Percentiles rank a stretch among this genome's conserved stretches.
phyloP scores from a whole-genome alignment of 2,113 vertebrate species.

The Colius striatus region DNA sequence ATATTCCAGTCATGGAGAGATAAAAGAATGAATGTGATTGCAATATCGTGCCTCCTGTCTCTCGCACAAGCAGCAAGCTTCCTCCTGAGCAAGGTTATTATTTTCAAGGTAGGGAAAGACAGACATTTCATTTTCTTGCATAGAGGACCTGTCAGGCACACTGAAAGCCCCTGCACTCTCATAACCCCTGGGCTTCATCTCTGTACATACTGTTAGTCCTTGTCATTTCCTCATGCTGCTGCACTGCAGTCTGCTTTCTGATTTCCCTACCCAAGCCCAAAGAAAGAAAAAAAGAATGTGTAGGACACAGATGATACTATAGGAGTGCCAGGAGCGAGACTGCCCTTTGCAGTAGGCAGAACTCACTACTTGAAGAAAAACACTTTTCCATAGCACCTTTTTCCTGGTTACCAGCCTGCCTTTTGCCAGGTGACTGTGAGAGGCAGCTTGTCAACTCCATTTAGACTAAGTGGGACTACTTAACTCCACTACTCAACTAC shows the following conservation, averaged over 20 bases:
- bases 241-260: neutral
- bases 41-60: neutral
- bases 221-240: neutral
- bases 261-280: neutral
- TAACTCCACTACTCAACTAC: no score
- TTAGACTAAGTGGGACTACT: no score
- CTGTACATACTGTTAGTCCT: neutral
- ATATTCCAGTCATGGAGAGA: neutral
- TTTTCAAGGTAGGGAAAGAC: neutral
- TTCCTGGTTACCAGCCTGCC: neutral
- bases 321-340: neutral
- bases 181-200: neutral
- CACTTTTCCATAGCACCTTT: neutral
- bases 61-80: neutral
- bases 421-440: neutral
- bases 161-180: neutral
- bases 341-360: neutral
- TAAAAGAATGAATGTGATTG: neutral
- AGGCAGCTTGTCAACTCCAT: neutral
- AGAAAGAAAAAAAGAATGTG: neutral
- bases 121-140: neutral
- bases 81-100: neutral
- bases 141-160: neutral
- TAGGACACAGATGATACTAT: neutral
- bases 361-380: neutral